Base-by-base conservation (phyloP, 2,113 vertebrate genomes). In the Mola mola region DNA sequence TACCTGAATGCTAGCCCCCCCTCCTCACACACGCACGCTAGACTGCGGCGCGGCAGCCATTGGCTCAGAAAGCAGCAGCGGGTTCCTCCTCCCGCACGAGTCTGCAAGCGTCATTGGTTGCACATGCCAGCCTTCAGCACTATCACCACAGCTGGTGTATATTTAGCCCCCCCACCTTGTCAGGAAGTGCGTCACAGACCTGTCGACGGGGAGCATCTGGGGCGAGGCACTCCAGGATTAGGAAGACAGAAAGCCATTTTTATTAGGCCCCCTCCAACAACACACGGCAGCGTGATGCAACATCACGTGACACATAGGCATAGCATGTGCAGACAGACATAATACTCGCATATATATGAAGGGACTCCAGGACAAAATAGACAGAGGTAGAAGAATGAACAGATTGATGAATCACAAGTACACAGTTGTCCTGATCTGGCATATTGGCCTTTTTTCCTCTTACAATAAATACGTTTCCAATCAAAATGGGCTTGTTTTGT, bases 141-240 rank as follows among this genome's bases (percentile, higher is more conserved):
- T 40, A 46, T 66, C 77, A 47, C 55, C 69, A 69, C 71, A 70
- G 74, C 61, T 81, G 81, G 68, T 83, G 15, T 85, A 85, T 82
- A 82, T 86, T 88, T 88, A 88, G 83, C 37, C 19, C 11, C 31
- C 22, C 64, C 63, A 69, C 60, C 63, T 75, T 57, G 43, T 29
- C 77, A 76, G 84, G 76, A 87, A 86, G 75, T 84, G 88, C 85
- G 86, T 91, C 89, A 90, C 59, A 57, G 56, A n/a, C 56, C 84
- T 43, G 73, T 81, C 80, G 66, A 58, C 68, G 72, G 78, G 66
- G 83, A 83, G 81, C 77, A 72, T 82, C 77, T 80, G 66, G 72
- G 81, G 77, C 38, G 58, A 75, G 72, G 71, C 73, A 37, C 49
- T 62, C 56, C 73, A 43, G 78, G 68, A 78, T 82, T 53, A 80